Conservation (phyloP, 1,140 invertebrate species). For the Piezodorus guildinii region DNA sequence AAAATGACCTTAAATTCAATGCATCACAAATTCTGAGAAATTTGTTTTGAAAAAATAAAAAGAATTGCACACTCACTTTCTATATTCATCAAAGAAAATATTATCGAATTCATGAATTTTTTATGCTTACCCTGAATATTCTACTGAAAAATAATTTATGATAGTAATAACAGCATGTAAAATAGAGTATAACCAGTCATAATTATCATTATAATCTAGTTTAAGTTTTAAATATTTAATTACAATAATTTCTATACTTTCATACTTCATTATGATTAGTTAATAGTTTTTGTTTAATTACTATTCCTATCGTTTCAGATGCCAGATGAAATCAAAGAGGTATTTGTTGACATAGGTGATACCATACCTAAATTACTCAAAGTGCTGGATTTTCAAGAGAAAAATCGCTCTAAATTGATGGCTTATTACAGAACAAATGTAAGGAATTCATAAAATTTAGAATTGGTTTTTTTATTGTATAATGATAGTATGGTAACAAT, state of each 20-base stretch:
- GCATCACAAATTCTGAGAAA: too few species aligned
- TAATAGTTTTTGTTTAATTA: not conserved
- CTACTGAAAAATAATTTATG: too few species aligned
- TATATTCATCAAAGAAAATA: too few species aligned
- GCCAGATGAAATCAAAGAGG: conserved; percentile 17
- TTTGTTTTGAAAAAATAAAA: too few species aligned
- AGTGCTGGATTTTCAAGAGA: conserved; percentile 10
- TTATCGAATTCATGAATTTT: too few species aligned
- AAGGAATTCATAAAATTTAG: not conserved
- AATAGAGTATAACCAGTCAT: too few species aligned
- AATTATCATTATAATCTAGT: not conserved
- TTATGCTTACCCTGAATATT: too few species aligned
- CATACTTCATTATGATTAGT: not conserved
- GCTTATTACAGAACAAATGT: conserved; percentile 6
- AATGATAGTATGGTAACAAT: too few species aligned
- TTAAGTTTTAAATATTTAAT: not conserved
- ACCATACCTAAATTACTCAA: not conserved
- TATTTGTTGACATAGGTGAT: conserved; percentile 10
- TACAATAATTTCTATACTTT: not conserved
- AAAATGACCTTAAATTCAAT: too few species aligned
- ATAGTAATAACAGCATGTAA: too few species aligned
- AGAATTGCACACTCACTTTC: too few species aligned
- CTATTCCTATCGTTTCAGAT: conserved; percentile 10
- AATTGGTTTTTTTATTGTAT: not conserved
- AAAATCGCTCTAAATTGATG: conserved; percentile 7